phyloP scores from a whole-genome alignment of 2,113 vertebrate species.

The Chauna torquata region DNA sequence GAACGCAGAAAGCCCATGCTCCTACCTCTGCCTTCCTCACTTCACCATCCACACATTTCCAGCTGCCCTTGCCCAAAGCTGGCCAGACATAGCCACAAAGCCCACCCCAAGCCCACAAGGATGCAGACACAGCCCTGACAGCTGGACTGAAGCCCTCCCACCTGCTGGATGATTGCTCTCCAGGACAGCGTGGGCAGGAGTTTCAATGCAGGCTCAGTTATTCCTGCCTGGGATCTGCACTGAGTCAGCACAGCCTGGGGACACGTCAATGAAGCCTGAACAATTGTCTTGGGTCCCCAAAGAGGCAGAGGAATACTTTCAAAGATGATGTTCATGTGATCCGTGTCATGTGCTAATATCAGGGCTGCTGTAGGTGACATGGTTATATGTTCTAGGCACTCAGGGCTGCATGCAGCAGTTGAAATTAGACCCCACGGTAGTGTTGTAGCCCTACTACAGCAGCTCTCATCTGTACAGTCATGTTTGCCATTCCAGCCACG shows the following conservation, averaged over 20 bases:
- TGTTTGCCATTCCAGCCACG: background rate
- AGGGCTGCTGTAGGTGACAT: background rate
- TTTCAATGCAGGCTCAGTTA: background rate
- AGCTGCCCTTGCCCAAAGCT: background rate
- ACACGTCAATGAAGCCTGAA: background rate
- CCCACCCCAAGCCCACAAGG: background rate
- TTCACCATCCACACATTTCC: background rate
- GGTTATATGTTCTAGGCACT: rapidly evolving
- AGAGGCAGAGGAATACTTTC: background rate
- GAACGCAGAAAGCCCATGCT: background rate
- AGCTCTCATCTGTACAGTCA: background rate
- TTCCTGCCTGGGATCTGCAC: background rate
- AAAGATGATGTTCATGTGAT: background rate
- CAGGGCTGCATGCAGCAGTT: background rate
- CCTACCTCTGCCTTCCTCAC: background rate
- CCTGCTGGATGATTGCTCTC: background rate
- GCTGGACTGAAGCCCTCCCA: background rate
- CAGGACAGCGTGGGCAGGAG: background rate
- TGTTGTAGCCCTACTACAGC: background rate
- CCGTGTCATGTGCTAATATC: background rate
- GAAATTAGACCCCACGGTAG: background rate
- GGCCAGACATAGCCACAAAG: background rate
- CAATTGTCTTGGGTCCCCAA: background rate
- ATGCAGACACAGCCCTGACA: background rate
- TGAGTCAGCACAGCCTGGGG: background rate